These are phyloP conservation scores for Apis cerana DNA, from an alignment of 1,140 invertebrate genomes.

Conservation along the genomic window DNA sequence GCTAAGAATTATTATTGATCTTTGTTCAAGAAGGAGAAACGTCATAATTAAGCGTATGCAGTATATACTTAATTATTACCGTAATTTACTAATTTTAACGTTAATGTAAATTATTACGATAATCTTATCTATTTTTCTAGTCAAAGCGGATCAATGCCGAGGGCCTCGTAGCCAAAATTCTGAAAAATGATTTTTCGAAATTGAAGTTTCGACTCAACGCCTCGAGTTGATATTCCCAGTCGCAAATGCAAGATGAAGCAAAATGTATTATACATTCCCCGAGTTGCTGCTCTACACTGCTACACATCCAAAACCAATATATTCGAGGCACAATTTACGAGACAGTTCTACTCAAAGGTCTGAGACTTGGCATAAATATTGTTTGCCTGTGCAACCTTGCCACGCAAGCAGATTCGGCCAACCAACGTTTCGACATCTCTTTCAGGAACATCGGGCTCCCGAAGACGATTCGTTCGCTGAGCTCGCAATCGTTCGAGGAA, in stretches of 20 bases:
- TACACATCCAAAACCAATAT: background rate
- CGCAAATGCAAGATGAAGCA: background rate
- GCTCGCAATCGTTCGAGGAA: background rate
- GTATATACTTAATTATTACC: no score
- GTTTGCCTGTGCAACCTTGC: background rate
- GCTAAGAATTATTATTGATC: no score
- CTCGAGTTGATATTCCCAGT: no score
- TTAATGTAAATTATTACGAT: no score
- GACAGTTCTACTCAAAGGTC: background rate
- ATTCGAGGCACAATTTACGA: background rate
- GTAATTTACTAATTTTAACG: no score
- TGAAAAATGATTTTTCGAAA: no score
- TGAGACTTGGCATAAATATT: background rate
- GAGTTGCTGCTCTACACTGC: background rate
- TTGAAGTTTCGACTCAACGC: no score
- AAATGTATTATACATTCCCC: background rate
- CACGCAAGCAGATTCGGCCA: background rate
- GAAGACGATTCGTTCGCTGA: background rate
- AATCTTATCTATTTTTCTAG: no score
- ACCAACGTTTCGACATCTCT: background rate
- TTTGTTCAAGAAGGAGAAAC: no score
- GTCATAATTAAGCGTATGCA: no score
- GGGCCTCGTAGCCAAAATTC: no score
- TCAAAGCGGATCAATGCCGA: no score
- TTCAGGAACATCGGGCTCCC: background rate